Conservation (phyloP, 1,140 invertebrate genomes). For the Cyphomyrmex costatus region DNA sequence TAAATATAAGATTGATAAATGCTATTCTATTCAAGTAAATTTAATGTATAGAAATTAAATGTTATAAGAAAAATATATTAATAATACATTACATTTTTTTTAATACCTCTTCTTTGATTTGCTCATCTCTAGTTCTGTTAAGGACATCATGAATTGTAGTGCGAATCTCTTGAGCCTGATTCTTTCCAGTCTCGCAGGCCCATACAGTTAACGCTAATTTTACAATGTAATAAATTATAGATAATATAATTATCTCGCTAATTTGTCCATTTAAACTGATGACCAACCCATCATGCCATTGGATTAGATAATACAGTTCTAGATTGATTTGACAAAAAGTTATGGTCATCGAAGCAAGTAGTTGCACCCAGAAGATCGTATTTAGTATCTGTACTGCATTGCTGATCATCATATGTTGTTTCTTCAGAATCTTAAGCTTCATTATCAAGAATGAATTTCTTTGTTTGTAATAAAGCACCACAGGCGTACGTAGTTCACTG, state of each 20-base stretch:
- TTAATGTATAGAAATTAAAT: background rate
- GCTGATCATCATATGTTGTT: background rate
- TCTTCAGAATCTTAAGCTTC: background rate
- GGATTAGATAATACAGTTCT: background rate
- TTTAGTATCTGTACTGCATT: background rate
- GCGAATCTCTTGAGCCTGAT: background rate
- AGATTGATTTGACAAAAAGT: background rate
- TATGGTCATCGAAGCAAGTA: background rate
- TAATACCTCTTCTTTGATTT: background rate
- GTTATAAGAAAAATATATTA: background rate
- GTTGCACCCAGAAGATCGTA: background rate
- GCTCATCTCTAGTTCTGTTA: background rate
- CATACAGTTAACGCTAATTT: background rate
- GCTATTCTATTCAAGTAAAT: background rate
- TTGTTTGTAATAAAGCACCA: background rate
- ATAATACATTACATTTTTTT: background rate
- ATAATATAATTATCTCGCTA: too few species aligned
- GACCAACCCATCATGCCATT: background rate
- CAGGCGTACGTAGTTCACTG: background rate
- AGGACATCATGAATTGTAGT: background rate
- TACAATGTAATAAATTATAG: too few species aligned
- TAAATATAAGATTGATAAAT: background rate
- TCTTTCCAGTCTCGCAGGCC: background rate
- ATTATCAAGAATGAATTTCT: background rate
- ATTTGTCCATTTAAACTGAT: accelerated